Conservation (phyloP, 2,888 invertebrate species). For the Euproctis similis region DNA sequence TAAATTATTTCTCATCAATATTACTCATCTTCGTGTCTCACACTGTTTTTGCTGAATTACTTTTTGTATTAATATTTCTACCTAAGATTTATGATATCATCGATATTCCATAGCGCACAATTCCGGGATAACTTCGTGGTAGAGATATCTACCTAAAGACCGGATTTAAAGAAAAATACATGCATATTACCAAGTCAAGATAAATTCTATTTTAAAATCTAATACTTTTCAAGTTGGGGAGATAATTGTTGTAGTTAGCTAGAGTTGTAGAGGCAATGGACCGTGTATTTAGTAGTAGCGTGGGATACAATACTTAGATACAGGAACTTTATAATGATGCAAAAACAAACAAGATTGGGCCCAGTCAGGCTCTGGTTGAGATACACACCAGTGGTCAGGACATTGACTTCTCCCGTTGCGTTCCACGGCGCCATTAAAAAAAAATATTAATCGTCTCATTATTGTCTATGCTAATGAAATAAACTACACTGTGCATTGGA, state of each 20-base stretch:
- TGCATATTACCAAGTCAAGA: no score
- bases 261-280: conserved; percentile 25
- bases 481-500: no score
- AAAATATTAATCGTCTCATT: conserved; percentile 10
- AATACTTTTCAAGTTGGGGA: no score
- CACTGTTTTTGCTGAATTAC: conserved; percentile 11
- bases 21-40: conserved; percentile 18
- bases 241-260: no score
- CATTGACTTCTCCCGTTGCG: conserved; percentile 47
- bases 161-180: no score
- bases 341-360: conserved; percentile 63
- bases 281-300: conserved; percentile 14
- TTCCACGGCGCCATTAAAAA: conserved; percentile 16
- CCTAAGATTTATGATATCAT: conserved; percentile 37
- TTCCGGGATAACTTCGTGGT: conserved; percentile 18
- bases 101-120: conserved; percentile 21
- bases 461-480: conserved; percentile 2
- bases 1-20: no score
- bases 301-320: conserved; percentile 15
- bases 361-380: conserved; percentile 38
- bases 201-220: no score
- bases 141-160: no score
- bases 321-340: conserved; percentile 66
- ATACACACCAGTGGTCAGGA: conserved; percentile 58
- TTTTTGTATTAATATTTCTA: conserved; percentile 18